A percentile compares a stretch with the other conserved stretches of the same genome.
Evolutionary conservation across 2,797 vertebrate genomes (phyloP).

Genomic region (Malurus leucopterus): DNA sequence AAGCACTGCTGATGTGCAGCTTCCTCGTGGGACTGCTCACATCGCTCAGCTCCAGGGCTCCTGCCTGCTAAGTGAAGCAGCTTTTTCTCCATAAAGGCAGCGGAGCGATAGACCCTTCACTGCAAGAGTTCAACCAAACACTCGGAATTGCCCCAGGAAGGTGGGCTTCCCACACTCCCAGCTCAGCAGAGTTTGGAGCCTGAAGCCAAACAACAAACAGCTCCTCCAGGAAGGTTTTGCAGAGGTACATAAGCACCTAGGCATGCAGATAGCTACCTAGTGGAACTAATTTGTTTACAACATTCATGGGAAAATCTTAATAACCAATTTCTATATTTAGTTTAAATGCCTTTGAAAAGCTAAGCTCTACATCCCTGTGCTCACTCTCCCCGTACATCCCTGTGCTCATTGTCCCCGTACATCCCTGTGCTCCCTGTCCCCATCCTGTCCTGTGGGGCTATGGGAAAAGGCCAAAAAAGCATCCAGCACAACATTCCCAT

Average conservation of each 20-base stretch:
- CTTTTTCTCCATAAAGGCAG: neutral
- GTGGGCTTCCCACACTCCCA: neutral
- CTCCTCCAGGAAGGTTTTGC: neutral
- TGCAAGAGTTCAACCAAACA: neutral
- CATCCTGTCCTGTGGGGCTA: neutral
- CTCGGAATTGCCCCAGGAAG: neutral
- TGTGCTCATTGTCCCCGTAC: neutral
- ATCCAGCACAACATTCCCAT: rapidly evolving
- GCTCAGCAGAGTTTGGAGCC: neutral
- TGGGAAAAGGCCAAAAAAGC: neutral
- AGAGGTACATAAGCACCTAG: neutral
- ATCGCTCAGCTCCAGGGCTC: neutral
- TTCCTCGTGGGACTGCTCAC: neutral
- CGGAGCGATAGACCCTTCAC: rapidly evolving
- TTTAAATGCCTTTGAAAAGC: neutral
- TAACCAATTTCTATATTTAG: slow-evolving; percentile 14
- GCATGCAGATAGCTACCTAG: neutral
- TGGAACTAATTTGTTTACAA: slow-evolving; percentile 41
- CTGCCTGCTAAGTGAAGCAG: neutral
- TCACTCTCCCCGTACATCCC: neutral
- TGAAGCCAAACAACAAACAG: neutral
- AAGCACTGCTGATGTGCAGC: neutral
- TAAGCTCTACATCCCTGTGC: neutral
- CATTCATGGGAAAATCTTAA: neutral
- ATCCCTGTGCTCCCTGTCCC: neutral